A percentile compares a stretch with the other conserved stretches of the same genome.
Evolutionary conservation across 1,140 invertebrate genomes (phyloP).

Genomic region (Drosophila lacertosa): DNA sequence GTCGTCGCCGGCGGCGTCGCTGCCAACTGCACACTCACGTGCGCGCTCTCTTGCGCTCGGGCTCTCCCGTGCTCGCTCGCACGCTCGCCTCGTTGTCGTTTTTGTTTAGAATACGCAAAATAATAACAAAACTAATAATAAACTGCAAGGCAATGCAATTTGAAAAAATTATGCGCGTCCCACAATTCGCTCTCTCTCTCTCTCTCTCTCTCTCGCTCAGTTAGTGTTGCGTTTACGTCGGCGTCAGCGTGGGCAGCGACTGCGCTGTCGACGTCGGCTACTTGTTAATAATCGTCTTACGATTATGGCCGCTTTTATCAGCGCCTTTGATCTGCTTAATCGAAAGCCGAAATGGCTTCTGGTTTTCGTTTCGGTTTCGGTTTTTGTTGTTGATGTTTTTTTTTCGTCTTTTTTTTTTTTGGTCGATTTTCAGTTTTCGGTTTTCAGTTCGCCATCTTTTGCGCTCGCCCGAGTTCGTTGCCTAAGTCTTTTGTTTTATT

Average conservation of each 20-base stretch:
- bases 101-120: conserved; percentile 84
- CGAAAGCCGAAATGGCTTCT: conserved; percentile 74
- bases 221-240: not conserved
- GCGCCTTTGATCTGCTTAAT: conserved; percentile 74
- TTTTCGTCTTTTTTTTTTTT: not conserved
- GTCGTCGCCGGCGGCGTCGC: conserved; percentile 11
- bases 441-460: conserved; percentile 19
- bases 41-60: conserved; percentile 4
- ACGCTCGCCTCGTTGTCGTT: conserved; percentile 30
- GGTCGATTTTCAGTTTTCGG: conserved; percentile 23
- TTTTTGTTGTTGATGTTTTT: no score
- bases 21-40: conserved; percentile 37
- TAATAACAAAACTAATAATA: conserved; percentile 84
- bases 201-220: conserved; percentile 4
- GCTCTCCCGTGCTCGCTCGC: conserved; percentile 4
- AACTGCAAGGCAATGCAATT: conserved; percentile 80
- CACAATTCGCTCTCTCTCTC: not conserved
- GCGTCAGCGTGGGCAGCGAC: not conserved
- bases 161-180: conserved; percentile 58
- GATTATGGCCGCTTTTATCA: conserved; percentile 61
- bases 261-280: conserved; percentile 31
- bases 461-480: conserved; percentile 53
- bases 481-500: conserved; percentile 78
- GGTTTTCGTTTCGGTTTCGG: conserved; percentile 51
- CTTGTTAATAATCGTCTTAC: conserved; percentile 77